Percentiles rank a stretch among this genome's conserved stretches.
These are phyloP conservation scores for Agapornis canus DNA, from an alignment of 2,797 vertebrate species.

Conservation along the genomic window DNA sequence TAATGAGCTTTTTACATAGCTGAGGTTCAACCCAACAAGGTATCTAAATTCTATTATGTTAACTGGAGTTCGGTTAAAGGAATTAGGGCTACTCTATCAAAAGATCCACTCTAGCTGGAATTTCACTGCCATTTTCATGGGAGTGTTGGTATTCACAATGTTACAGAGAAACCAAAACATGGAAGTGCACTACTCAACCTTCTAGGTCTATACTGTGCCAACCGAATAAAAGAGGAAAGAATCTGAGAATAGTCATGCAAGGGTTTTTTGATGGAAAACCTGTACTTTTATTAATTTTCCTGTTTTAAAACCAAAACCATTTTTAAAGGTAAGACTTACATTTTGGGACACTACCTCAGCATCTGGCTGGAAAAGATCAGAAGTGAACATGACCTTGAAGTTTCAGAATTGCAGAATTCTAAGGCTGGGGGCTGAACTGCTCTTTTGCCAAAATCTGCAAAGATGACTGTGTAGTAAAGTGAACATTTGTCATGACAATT, in stretches of 20 bases:
- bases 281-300: background rate
- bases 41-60: background rate
- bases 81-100: background rate
- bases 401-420: slow-evolving; percentile 57
- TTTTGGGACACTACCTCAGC: slow-evolving; percentile 52
- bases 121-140: background rate
- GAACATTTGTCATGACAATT: slow-evolving; percentile 33
- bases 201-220: background rate
- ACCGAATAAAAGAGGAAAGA: background rate
- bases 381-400: slow-evolving; percentile 48
- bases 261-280: background rate
- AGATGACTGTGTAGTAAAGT: slow-evolving; percentile 44
- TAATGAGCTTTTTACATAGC: background rate
- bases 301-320: background rate
- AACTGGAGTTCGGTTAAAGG: background rate
- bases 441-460: slow-evolving; percentile 53
- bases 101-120: background rate
- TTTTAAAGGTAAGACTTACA: slow-evolving; percentile 44
- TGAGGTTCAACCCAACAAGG: background rate
- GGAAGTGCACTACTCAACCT: background rate
- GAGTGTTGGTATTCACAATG: background rate
- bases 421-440: slow-evolving; percentile 41
- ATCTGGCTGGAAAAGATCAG: slow-evolving; percentile 57
- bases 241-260: background rate
- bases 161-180: background rate